Percentiles rank a stretch among this genome's conserved stretches.
phyloP scores from a whole-genome alignment of 2,113 vertebrate species.

The Dinomys branickii region DNA sequence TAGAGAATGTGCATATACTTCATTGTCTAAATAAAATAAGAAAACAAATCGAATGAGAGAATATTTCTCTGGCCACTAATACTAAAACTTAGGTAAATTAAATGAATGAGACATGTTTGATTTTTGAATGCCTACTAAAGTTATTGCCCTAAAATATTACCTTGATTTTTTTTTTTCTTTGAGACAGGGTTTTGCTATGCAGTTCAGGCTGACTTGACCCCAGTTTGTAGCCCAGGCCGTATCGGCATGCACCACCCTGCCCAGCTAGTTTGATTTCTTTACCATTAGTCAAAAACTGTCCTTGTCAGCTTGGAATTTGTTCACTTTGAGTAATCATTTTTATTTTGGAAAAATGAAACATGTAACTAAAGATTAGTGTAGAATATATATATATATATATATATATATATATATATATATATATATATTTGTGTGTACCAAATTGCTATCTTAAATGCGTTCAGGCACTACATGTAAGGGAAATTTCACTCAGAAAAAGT shows the following conservation, averaged over 20 bases:
- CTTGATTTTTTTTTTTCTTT: not conserved
- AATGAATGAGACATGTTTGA: not conserved
- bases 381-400: not conserved
- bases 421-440: no score
- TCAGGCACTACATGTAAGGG: not conserved
- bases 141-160: slow-evolving; percentile 19
- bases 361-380: not conserved
- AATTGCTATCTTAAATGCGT: slow-evolving; percentile 38
- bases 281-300: slow-evolving; percentile 4
- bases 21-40: not conserved
- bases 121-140: not conserved
- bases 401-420: not conserved
- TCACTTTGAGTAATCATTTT: not conserved
- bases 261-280: not conserved
- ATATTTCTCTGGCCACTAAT: not conserved
- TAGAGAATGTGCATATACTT: not conserved
- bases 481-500: slow-evolving; percentile 34
- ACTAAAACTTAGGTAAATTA: slow-evolving; percentile 12
- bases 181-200: not conserved
- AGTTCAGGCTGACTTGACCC: not conserved
- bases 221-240: not conserved
- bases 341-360: slow-evolving; percentile 3
- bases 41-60: slow-evolving; percentile 21
- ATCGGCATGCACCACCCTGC: not conserved
- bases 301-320: slow-evolving; percentile 35